Evolutionary conservation across 2,797 vertebrate species (phyloP).

Genomic region (Galagoides demidoff): DNA sequence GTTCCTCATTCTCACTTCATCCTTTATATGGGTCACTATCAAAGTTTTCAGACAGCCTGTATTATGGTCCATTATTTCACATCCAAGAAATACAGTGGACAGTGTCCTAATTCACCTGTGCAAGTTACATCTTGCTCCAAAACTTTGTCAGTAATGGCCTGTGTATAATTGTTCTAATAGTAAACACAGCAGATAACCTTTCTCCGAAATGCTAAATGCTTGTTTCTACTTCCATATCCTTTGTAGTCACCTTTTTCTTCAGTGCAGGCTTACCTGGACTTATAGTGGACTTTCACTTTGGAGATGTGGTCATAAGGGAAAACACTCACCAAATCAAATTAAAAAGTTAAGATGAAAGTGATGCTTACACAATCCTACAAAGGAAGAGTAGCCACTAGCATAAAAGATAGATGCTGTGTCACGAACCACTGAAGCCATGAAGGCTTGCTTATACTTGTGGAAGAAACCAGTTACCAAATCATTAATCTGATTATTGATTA

Average conservation of each 20-base stretch:
- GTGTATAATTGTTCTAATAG: neutral
- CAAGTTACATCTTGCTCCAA: too few species aligned
- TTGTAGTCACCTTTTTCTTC: neutral
- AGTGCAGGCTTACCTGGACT: neutral
- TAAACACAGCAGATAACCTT: neutral
- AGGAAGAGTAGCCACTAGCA: neutral
- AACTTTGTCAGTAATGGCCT: too few species aligned
- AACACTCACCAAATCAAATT: neutral
- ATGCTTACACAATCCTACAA: neutral
- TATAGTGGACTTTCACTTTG: neutral
- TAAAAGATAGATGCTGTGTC: neutral
- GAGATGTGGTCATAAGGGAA: neutral
- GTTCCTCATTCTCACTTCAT: neutral
- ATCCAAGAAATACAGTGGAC: too few species aligned
- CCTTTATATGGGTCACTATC: neutral
- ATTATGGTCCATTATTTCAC: too few species aligned
- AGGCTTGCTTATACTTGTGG: neutral
- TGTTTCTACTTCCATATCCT: neutral
- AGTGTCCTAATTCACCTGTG: too few species aligned
- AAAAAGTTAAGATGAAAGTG: neutral
- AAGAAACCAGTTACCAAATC: neutral
- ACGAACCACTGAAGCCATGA: neutral
- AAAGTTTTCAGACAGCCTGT: too few species aligned
- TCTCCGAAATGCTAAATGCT: neutral
- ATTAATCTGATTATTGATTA: neutral